Evolutionary conservation across 1,140 invertebrate genomes (phyloP).

Genomic region (Cyphomyrmex costatus): DNA sequence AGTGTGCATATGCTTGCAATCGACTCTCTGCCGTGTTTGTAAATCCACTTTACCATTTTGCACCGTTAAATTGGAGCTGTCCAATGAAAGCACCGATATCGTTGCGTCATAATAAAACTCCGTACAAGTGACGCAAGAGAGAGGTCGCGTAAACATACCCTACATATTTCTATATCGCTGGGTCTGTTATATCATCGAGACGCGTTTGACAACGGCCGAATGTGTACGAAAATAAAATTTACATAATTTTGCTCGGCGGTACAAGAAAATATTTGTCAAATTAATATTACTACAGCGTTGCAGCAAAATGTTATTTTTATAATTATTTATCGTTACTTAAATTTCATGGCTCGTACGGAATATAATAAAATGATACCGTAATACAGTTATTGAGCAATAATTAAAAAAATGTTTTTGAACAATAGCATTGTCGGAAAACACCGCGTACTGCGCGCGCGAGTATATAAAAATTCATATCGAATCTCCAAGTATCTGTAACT

Average conservation of each 20-base stretch:
- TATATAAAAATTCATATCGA: too few relatives aligned
- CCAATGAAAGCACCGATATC: conserved; percentile 54
- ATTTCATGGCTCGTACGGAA: not conserved
- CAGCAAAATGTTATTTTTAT: not conserved
- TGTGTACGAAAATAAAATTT: conserved; percentile 36
- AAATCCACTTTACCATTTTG: conserved; percentile 61
- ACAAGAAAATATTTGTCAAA: conserved; percentile 32
- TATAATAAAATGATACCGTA: not conserved
- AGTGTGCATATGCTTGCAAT: conserved; percentile 55
- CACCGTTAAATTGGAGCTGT: conserved; percentile 50
- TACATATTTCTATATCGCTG: conserved; percentile 24
- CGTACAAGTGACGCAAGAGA: conserved; percentile 42
- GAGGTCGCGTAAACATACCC: conserved; percentile 15
- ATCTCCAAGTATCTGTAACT: not conserved
- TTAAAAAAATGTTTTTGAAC: not conserved
- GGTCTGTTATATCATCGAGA: not conserved
- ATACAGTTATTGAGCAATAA: not conserved
- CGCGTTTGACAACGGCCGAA: conserved; percentile 22
- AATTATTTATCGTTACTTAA: conserved; percentile 22
- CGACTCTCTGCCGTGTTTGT: conserved; percentile 47
- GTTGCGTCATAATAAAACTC: conserved; percentile 56
- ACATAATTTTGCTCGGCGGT: conserved; percentile 23
- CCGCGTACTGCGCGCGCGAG: too few relatives aligned
- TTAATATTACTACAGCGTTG: conserved; percentile 10
- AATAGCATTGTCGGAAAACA: not conserved